Percentiles rank a stretch among this genome's conserved stretches.
These are phyloP conservation scores for Falcaria lacertinaria DNA, from an alignment of 2,888 invertebrate genomes.

Conservation along the genomic window DNA sequence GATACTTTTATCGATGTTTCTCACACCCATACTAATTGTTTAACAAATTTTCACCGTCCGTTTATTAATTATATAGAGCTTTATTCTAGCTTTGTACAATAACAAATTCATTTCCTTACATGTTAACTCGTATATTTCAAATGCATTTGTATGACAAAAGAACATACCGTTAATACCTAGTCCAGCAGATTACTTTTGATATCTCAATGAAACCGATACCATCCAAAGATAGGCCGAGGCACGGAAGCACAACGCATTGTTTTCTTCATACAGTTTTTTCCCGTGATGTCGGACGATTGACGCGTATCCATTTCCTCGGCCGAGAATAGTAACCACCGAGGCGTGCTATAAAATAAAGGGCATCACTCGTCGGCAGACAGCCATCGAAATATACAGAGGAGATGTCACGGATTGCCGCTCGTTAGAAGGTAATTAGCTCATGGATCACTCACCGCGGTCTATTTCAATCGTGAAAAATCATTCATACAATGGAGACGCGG, in stretches of 20 bases:
- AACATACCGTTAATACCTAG: too few species aligned
- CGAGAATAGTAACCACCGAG: constrained; percentile 57
- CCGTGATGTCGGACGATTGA: constrained; percentile 54
- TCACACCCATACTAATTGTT: not conserved
- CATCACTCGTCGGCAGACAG: constrained; percentile 60
- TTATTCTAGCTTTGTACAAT: too few species aligned
- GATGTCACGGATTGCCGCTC: constrained; percentile 70
- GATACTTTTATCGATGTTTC: not conserved
- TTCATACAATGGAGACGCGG: constrained; percentile 37
- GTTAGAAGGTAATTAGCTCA: constrained; percentile 77
- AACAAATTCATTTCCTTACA: too few species aligned
- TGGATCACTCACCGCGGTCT: constrained; percentile 67
- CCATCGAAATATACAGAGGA: constrained; percentile 62
- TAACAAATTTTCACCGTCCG: not conserved
- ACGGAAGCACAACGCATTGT: constrained; percentile 60
- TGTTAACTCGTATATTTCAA: too few species aligned
- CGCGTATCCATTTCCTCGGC: constrained; percentile 74
- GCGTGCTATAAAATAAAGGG: constrained; percentile 71
- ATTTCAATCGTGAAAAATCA: constrained; percentile 62
- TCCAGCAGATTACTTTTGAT: constrained; percentile 3
- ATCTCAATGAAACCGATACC: constrained; percentile 48
- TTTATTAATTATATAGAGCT: too few species aligned
- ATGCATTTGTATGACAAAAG: too few species aligned
- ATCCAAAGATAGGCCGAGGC: constrained; percentile 56
- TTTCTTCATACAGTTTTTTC: constrained; percentile 53